Conservation (phyloP, 2,888 invertebrate species). For the Allophyes oxyacanthae region DNA sequence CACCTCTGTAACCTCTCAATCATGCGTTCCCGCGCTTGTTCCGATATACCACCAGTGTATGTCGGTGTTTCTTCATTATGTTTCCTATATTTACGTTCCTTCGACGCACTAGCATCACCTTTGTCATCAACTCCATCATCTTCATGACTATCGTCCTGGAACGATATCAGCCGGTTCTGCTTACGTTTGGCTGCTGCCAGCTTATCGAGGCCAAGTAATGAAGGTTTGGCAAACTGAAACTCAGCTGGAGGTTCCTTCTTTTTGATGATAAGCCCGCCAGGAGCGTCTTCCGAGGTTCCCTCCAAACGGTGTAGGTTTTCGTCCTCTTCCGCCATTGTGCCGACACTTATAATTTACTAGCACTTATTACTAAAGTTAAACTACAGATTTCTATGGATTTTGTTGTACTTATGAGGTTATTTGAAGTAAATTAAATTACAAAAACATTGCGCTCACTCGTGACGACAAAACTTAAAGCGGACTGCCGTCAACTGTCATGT, state of each 20-base stretch:
- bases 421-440: slow-evolving; percentile 40
- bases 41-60: slow-evolving; percentile 97
- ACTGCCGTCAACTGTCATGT: slow-evolving; percentile 18
- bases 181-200: slow-evolving; percentile 94
- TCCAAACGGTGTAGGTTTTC: slow-evolving; percentile 92
- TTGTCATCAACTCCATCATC: slow-evolving; percentile 66
- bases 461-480: slow-evolving; percentile 15
- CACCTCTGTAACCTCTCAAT: slow-evolving; percentile 90
- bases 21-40: slow-evolving; percentile 93
- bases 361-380: slow-evolving; percentile 30
- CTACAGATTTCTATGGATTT: slow-evolving; percentile 12
- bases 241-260: slow-evolving; percentile 89
- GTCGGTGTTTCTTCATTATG: slow-evolving; percentile 97
- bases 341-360: slow-evolving; percentile 8
- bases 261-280: slow-evolving; percentile 93
- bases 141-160: slow-evolving; percentile 84
- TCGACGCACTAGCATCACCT: slow-evolving; percentile 61
- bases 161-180: slow-evolving; percentile 91
- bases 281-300: slow-evolving; percentile 90
- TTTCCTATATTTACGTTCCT: slow-evolving; percentile 92
- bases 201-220: slow-evolving; percentile 95
- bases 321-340: slow-evolving; percentile 81
- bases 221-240: slow-evolving; percentile 94
- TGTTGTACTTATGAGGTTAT: slow-evolving; percentile 15
- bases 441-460: slow-evolving; percentile 45